A percentile compares a stretch with the other conserved stretches of the same genome.
Evolutionary conservation across 2,888 invertebrate genomes (phyloP).

Genomic region (Miltochrista miniata): DNA sequence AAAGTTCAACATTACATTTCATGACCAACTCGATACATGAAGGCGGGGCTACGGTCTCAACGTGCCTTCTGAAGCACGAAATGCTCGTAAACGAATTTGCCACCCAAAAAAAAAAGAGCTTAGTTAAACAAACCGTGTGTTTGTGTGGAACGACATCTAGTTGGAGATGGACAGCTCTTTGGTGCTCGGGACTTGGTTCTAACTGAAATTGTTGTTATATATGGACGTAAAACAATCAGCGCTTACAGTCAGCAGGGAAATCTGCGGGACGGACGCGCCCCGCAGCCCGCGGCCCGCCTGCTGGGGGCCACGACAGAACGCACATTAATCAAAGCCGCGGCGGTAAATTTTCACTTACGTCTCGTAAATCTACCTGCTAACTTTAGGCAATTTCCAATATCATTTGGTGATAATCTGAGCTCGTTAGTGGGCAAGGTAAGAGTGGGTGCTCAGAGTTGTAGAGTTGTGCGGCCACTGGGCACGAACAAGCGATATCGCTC

Average conservation of each 20-base stretch:
- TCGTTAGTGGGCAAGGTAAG: neutral
- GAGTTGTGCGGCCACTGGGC: too few relatives aligned
- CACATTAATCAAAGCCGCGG: constrained; percentile 10
- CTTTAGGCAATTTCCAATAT: neutral
- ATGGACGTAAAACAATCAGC: constrained; percentile 10
- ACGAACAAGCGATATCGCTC: too few relatives aligned
- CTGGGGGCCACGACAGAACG: neutral
- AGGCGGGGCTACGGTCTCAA: too few relatives aligned
- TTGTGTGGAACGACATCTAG: neutral
- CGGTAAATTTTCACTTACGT: neutral
- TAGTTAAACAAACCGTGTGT: too few relatives aligned
- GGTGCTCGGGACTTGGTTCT: neutral
- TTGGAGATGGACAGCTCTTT: neutral
- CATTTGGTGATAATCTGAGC: neutral
- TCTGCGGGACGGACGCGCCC: constrained; percentile 4
- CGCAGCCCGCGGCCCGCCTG: neutral
- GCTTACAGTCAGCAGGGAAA: constrained; percentile 18
- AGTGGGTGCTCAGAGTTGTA: neutral
- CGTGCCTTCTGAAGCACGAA: too few relatives aligned
- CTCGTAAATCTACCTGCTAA: neutral
- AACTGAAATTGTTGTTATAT: constrained; percentile 8
- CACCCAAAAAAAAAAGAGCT: too few relatives aligned
- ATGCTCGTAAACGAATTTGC: too few relatives aligned
- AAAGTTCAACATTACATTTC: too few relatives aligned
- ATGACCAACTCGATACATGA: too few relatives aligned